Evolutionary conservation across 2,113 vertebrate species (phyloP).

Genomic region (Azemiops feae): DNA sequence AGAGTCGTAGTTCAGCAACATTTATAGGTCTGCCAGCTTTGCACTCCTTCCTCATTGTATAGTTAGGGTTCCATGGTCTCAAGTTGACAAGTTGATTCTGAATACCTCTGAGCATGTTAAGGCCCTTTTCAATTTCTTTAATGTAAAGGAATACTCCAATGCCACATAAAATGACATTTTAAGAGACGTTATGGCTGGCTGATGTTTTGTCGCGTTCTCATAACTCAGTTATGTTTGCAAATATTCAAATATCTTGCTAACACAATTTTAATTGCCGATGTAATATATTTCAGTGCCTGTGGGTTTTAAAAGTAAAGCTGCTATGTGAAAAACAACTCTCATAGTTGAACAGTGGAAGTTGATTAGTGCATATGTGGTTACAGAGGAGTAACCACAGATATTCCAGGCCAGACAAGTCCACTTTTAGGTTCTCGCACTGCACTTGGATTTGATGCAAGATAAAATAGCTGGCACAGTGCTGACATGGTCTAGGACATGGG

Average conservation of each 20-base stretch:
- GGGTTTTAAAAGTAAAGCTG: conserved; percentile 1
- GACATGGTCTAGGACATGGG: not conserved
- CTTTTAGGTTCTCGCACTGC: not conserved
- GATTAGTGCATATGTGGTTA: not conserved
- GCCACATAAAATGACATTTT: no score
- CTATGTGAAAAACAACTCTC: conserved; percentile 9
- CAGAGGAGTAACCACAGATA: not conserved
- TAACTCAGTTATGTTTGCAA: not conserved
- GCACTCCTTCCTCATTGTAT: not conserved
- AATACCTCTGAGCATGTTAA: not conserved
- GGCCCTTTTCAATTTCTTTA: not conserved
- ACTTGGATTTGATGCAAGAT: not conserved
- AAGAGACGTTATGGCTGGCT: not conserved
- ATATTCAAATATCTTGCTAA: not conserved
- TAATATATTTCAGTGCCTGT: conserved; percentile 12
- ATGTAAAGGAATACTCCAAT: not conserved
- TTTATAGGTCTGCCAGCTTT: not conserved
- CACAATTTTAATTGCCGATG: conserved; percentile 1
- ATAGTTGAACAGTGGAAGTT: not conserved
- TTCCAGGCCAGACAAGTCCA: not conserved
- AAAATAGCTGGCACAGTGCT: not conserved
- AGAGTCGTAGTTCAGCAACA: not conserved
- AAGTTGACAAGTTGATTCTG: not conserved
- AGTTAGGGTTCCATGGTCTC: not conserved
- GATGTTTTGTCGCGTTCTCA: not conserved